Evolutionary conservation across 2,888 invertebrate species (phyloP).

Genomic region (Leptogaster cylindrica): DNA sequence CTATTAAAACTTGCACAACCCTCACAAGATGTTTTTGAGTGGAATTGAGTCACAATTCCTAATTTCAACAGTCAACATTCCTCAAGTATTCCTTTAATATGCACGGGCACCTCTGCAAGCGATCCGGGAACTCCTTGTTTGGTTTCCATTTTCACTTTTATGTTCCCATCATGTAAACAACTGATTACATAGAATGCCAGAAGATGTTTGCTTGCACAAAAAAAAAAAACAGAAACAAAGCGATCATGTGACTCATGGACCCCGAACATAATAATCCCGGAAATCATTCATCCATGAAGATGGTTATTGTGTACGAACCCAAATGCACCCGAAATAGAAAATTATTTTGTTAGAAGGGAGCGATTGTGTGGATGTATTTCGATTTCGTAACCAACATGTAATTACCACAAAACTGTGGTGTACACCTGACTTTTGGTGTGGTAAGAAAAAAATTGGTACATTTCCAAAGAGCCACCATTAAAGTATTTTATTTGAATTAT

Average conservation of each 20-base stretch:
- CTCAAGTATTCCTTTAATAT: slow-evolving; percentile 19
- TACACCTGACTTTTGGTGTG: slow-evolving; percentile 40
- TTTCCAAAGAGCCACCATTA: slow-evolving; percentile 14
- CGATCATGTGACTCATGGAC: slow-evolving; percentile 22
- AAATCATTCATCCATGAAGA: slow-evolving; percentile 30
- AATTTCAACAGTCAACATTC: too few relatives aligned
- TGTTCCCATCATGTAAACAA: slow-evolving; percentile 22
- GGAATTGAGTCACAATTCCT: too few relatives aligned
- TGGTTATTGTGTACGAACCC: slow-evolving; percentile 31
- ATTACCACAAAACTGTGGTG: slow-evolving; percentile 14
- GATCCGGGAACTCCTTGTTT: slow-evolving; percentile 5
- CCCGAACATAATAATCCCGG: slow-evolving; percentile 13
- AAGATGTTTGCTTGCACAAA: slow-evolving; percentile 5
- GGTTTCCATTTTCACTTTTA: slow-evolving; percentile 33
- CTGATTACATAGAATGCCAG: background rate
- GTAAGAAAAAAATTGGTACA: slow-evolving; percentile 6
- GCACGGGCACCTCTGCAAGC: slow-evolving; percentile 1
- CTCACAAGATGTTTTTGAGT: too few relatives aligned
- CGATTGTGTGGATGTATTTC: slow-evolving; percentile 5
- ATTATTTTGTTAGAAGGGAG: background rate
- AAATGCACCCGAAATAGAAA: background rate
- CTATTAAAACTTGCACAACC: too few relatives aligned
- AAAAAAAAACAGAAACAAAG: background rate
- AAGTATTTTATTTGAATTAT: slow-evolving; percentile 37
- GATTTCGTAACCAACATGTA: background rate